phyloP scores from a whole-genome alignment of 2,797 vertebrate species.

The Alfaro cultratus region DNA sequence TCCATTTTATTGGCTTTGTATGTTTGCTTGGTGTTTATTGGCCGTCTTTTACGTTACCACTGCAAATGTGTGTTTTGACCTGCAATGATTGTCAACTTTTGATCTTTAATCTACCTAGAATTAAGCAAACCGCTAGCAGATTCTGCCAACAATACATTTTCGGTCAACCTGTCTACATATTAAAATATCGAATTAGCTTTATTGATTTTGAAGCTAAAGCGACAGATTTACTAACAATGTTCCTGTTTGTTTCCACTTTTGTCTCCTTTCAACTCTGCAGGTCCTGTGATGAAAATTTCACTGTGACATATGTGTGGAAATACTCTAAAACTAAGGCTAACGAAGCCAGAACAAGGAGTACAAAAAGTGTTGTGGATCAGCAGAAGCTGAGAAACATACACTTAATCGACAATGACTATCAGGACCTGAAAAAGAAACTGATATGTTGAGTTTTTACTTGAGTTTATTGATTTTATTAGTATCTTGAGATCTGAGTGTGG shows the following conservation, averaged over 20 bases:
- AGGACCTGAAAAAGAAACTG: constrained; percentile 24
- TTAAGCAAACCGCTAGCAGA: neutral
- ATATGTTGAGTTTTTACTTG: constrained; percentile 28
- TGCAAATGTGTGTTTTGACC: neutral
- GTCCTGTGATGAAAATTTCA: constrained; percentile 4
- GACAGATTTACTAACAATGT: constrained; percentile 25
- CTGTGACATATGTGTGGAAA: constrained; percentile 18
- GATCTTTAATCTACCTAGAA: neutral
- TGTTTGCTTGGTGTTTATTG: neutral
- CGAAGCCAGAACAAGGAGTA: constrained; percentile 40
- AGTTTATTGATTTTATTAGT: constrained; percentile 52
- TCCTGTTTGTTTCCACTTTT: constrained; percentile 6
- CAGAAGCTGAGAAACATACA: constrained; percentile 12
- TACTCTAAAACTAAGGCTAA: constrained; percentile 32
- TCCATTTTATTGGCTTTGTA: neutral
- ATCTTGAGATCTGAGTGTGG: constrained; percentile 52
- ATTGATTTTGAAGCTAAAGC: constrained; percentile 12
- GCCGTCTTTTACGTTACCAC: neutral
- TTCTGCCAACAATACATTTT: neutral
- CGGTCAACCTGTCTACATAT: neutral
- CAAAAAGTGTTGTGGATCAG: constrained; percentile 26
- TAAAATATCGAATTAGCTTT: neutral
- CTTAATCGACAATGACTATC: neutral
- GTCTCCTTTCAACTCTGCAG: constrained; percentile 29
- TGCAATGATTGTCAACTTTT: neutral